phyloP scores from a whole-genome alignment of 2,113 vertebrate genomes.

The Balaenoptera acutorostrata region DNA sequence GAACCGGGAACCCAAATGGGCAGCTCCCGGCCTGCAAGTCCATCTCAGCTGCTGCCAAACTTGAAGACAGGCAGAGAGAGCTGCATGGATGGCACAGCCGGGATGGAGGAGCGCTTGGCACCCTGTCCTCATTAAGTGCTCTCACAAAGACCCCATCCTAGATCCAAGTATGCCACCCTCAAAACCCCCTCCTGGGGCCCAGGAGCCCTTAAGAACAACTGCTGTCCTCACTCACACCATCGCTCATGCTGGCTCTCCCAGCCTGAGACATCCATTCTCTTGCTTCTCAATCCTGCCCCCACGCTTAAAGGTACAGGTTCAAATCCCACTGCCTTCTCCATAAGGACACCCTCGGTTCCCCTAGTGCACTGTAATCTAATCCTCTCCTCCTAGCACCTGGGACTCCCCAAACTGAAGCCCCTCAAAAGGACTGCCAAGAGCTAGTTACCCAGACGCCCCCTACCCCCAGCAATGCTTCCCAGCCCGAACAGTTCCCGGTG shows the following conservation, averaged over 20 bases:
- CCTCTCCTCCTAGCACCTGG: neutral
- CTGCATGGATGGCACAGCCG: rapidly evolving
- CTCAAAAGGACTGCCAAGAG: neutral
- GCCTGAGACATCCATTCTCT: neutral
- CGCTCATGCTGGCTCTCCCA: neutral
- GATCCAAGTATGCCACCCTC: neutral
- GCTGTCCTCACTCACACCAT: neutral
- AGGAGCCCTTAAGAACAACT: neutral
- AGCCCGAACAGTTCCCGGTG: neutral
- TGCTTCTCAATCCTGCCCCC: neutral
- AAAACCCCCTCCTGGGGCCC: neutral
- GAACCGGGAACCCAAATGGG: neutral
- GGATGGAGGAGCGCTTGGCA: rapidly evolving
- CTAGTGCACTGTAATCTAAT: neutral
- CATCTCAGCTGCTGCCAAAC: neutral
- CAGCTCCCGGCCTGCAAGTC: neutral
- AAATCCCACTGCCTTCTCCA: neutral
- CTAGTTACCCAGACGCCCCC: neutral
- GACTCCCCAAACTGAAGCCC: neutral
- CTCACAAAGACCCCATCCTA: neutral
- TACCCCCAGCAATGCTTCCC: neutral
- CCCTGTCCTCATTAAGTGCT: neutral
- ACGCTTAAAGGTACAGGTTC: neutral
- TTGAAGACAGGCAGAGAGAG: neutral
- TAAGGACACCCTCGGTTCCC: neutral